Percentiles rank a stretch among this genome's conserved stretches.
These are phyloP conservation scores for Crotalus viridis DNA, from an alignment of 2,113 vertebrate genomes.

Conservation along the genomic window DNA sequence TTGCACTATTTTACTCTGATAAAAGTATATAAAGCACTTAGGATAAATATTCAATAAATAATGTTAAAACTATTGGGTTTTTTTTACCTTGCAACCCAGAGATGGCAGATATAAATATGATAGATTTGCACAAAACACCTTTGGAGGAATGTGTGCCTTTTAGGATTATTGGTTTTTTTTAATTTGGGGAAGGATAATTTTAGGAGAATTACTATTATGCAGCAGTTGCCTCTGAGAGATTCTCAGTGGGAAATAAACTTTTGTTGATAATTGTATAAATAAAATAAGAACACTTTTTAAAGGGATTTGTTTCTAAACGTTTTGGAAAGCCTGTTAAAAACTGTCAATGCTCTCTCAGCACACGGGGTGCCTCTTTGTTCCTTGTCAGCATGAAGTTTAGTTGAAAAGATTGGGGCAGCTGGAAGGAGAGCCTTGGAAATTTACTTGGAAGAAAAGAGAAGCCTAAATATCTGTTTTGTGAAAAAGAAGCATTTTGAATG, in stretches of 20 bases:
- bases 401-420: neutral
- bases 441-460: constrained; percentile 20
- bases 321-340: neutral
- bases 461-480: constrained; percentile 35
- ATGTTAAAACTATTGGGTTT: neutral
- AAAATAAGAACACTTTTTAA: neutral
- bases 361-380: neutral
- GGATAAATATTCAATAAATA: neutral
- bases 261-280: neutral
- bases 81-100: neutral
- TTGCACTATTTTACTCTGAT: neutral
- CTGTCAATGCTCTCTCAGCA: neutral
- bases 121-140: neutral
- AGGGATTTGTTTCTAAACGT: neutral
- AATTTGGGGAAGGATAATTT: neutral
- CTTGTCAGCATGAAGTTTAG: constrained; percentile 18
- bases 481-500: constrained; percentile 47
- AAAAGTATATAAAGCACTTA: neutral
- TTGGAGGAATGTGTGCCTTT: neutral
- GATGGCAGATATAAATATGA: neutral
- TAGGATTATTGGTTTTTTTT: neutral
- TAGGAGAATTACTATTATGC: neutral
- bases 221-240: neutral
- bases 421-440: constrained; percentile 25
- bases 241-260: neutral